Conservation (phyloP, 2,113 vertebrate species). For the Phocoena sinus region DNA sequence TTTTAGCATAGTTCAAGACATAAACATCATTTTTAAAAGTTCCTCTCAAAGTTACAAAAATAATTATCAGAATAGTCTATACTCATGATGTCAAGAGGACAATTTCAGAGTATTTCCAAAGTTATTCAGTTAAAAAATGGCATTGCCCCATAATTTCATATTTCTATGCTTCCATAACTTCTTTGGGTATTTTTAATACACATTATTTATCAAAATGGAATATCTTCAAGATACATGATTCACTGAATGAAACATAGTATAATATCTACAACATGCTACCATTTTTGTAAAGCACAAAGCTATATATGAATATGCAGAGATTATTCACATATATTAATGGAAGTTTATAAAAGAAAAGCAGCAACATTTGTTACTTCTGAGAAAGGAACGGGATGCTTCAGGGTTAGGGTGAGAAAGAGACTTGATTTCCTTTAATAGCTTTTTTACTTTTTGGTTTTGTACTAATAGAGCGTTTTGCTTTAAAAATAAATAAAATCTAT, state of each 20-base stretch:
- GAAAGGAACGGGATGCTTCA: background rate
- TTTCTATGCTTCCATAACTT: background rate
- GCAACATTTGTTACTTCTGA: background rate
- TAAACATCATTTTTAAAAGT: background rate
- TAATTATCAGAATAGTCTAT: conserved; percentile 9
- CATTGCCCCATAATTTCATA: background rate
- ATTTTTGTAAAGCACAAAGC: background rate
- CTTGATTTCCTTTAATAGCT: background rate
- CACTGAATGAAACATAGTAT: background rate
- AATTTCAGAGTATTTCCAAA: background rate
- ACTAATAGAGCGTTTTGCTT: background rate
- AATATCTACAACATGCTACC: background rate
- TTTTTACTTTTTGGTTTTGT: background rate
- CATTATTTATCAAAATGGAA: background rate
- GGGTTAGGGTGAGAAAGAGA: background rate
- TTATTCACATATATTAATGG: background rate
- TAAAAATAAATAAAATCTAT: background rate
- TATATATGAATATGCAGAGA: background rate
- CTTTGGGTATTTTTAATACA: background rate
- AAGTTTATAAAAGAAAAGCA: background rate
- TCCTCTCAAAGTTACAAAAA: background rate
- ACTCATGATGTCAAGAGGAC: background rate
- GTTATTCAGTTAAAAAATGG: background rate
- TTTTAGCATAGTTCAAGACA: conserved; percentile 37
- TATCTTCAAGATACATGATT: background rate